Conservation (phyloP, 2,888 invertebrate species). For the Agrotis exclamationis region DNA sequence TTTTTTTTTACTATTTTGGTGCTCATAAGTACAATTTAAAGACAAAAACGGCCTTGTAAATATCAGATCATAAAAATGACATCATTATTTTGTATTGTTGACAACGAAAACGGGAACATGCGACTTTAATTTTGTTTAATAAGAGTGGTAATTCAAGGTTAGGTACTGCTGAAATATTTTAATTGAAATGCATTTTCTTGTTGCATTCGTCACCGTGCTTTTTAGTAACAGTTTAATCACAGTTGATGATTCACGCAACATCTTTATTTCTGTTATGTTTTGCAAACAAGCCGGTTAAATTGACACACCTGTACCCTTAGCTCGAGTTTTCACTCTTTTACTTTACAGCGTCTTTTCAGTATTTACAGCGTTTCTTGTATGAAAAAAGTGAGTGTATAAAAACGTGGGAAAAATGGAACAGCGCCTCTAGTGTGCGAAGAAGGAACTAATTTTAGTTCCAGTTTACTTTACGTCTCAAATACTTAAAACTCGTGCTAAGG, state of each 20-base stretch:
- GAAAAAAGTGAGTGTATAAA: too few relatives aligned
- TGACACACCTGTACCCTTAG: slow-evolving; percentile 4
- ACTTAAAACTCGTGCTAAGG: too few relatives aligned
- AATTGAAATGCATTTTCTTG: slow-evolving; percentile 3
- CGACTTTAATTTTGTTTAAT: neutral
- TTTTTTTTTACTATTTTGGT: too few relatives aligned
- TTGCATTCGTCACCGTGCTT: neutral
- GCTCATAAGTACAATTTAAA: neutral
- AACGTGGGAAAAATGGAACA: too few relatives aligned
- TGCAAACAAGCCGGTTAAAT: neutral
- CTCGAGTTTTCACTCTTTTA: too few relatives aligned
- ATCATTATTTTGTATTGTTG: neutral
- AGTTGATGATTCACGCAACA: neutral
- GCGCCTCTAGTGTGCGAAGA: too few relatives aligned
- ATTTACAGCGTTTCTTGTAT: too few relatives aligned
- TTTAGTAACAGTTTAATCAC: neutral
- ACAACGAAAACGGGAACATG: neutral
- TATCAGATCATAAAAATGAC: neutral
- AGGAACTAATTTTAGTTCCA: too few relatives aligned
- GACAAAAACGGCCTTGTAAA: neutral
- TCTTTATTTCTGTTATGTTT: slow-evolving; percentile 13
- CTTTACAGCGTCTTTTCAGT: too few relatives aligned
- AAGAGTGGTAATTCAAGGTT: neutral
- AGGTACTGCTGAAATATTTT: neutral
- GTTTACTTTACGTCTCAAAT: too few relatives aligned